phyloP scores from a whole-genome alignment of 2,113 vertebrate species.

The Gasterosteus aculeatus region DNA sequence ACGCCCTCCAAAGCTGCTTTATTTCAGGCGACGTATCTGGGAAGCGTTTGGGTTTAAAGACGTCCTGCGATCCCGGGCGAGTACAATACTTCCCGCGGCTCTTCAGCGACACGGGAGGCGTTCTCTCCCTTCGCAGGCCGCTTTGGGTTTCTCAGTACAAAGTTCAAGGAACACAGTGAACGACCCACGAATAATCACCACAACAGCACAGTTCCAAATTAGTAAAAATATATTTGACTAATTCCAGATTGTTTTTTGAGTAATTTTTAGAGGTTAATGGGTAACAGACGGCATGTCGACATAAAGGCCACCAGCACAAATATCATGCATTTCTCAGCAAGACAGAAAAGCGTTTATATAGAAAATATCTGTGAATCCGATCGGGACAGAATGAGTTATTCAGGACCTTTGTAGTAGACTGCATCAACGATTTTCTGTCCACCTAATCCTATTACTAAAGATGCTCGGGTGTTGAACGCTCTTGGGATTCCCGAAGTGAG shows the following conservation, averaged over 20 bases:
- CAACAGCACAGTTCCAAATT: neutral
- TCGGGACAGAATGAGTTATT: neutral
- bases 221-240: neutral
- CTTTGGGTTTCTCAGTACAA: conserved; percentile 32
- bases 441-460: neutral
- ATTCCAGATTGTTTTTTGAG: neutral
- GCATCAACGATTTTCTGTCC: neutral
- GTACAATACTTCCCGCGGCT: conserved; percentile 1
- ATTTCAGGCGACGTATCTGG: conserved; percentile 13
- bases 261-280: too few species aligned
- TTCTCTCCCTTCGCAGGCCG: neutral
- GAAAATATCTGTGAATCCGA: neutral
- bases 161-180: conserved; percentile 28
- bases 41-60: conserved; percentile 41
- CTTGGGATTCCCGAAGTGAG: neutral
- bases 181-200: neutral
- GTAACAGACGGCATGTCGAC: neutral
- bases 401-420: neutral
- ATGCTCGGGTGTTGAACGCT: neutral
- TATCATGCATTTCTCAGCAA: neutral
- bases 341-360: neutral
- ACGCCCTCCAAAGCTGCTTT: conserved; percentile 3
- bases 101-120: neutral
- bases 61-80: conserved; percentile 6
- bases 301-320: neutral